These are phyloP conservation scores for Austrolebias charrua DNA, from an alignment of 2,797 vertebrate genomes.

Conservation along the genomic window DNA sequence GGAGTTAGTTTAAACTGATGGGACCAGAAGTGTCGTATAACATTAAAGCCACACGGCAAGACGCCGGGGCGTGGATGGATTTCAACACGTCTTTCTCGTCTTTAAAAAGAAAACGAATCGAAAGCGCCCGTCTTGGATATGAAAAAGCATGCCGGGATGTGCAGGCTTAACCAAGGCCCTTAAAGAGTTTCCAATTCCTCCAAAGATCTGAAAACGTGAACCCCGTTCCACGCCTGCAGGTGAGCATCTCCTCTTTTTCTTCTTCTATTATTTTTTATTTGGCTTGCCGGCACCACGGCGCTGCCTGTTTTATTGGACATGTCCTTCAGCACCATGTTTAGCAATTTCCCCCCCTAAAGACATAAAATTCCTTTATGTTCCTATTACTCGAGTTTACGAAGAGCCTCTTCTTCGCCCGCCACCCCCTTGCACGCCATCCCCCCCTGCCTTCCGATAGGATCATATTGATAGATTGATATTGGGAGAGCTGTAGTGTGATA, in stretches of 20 bases:
- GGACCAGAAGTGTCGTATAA: conserved; percentile 20
- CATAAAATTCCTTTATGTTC: conserved; percentile 80
- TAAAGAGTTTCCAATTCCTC: conserved; percentile 15
- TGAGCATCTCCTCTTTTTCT: conserved; percentile 44
- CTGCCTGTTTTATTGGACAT: conserved; percentile 73
- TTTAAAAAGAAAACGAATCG: neutral
- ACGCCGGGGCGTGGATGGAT: neutral
- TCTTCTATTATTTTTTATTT: conserved; percentile 72
- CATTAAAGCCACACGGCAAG: conserved; percentile 4
- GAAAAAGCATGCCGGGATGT: conserved; percentile 9
- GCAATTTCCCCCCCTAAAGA: conserved; percentile 71
- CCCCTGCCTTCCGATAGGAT: conserved; percentile 70
- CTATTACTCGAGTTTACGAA: conserved; percentile 78
- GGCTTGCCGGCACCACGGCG: conserved; percentile 61
- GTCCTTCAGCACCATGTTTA: conserved; percentile 77
- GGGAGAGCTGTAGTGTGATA: conserved; percentile 77
- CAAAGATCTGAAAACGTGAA: conserved; percentile 36
- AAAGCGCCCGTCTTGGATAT: neutral
- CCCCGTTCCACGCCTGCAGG: conserved; percentile 32
- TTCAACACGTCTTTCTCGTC: conserved; percentile 12
- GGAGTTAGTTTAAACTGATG: conserved; percentile 21
- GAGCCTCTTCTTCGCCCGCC: conserved; percentile 61
- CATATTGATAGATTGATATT: conserved; percentile 85
- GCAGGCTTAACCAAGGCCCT: conserved; percentile 27
- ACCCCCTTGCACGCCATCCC: too few relatives aligned